Percentiles rank a stretch among this genome's conserved stretches.
phyloP scores from a whole-genome alignment of 2,113 vertebrate genomes.

The Stigmatopora nigra region DNA sequence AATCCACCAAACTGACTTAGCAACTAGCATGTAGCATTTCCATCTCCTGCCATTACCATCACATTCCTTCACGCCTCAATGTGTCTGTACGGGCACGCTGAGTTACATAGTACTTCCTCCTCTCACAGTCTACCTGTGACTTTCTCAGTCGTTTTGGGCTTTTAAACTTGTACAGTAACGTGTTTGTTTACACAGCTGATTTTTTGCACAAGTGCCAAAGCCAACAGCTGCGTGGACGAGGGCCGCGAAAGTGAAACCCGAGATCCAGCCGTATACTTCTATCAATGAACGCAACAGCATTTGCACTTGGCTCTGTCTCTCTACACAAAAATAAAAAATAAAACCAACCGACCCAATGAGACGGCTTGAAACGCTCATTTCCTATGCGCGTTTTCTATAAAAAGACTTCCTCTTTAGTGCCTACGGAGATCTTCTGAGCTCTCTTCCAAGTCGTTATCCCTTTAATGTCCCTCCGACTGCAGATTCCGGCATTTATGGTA shows the following conservation, averaged over 20 bases:
- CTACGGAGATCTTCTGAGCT: constrained; percentile 53
- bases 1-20: too few species aligned
- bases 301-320: constrained; percentile 37
- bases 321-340: constrained; percentile 7
- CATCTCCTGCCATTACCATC: constrained; percentile 8
- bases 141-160: neutral
- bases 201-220: constrained; percentile 48
- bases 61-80: constrained; percentile 9
- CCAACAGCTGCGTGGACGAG: constrained; percentile 53
- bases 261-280: constrained; percentile 49
- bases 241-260: constrained; percentile 49
- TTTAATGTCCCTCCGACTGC: constrained; percentile 66
- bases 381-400: constrained; percentile 24
- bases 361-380: constrained; percentile 26
- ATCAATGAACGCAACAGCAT: constrained; percentile 37
- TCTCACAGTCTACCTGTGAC: constrained; percentile 33
- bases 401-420: constrained; percentile 30
- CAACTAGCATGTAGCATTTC: neutral
- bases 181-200: constrained; percentile 66
- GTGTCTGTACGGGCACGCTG: neutral
- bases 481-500: constrained; percentile 70
- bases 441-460: constrained; percentile 52
- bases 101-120: constrained; percentile 17
- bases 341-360: constrained; percentile 24
- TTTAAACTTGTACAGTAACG: neutral